Evolutionary conservation across 2,113 vertebrate genomes (phyloP), one percentile per base, ranked within the genome.

Genomic region (Forbesichthys papilliferus): DNA sequence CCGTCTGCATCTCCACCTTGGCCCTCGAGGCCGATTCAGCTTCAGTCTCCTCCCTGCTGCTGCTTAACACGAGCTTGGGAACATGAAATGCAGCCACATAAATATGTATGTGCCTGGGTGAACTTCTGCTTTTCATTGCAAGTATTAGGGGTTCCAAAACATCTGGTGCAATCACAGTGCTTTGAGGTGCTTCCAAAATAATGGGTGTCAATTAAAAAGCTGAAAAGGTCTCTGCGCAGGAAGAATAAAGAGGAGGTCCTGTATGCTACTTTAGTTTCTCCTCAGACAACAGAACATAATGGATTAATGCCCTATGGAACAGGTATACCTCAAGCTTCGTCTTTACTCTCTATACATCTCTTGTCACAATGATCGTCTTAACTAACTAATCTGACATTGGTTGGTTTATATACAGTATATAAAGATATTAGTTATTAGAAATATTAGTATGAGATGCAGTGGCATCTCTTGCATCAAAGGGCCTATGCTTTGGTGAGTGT

Each of bases 41-140:
- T 69, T 95, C 94, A 0, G 93, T 95, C 78, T 95, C 94, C 0
- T 95, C 93, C 69, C 27, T 96, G 93, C 11, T 83, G 78, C 67
- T 86, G 78, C 57, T 83, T 81, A 77, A 86, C 78, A 36, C 73
- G 75, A 34, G 77, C 83, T 72, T 82, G 14, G 8, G 66, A 18
- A 52, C 11, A 14, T 11, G 13, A 52, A 52, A 52, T 12, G 4
- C 4, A 5, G 7, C 36, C 6, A 42, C 6, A 42, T 42, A 42
- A 42, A 42, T 42, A 42, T 42, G 4, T 42, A 42, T 42, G 36
- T 42, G 36, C 36, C 36, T 42, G 5, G 27, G 36, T 42, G 36
- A 42, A 42, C 7, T 42, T 42, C 36, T 42, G 36, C 7, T 42
- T 42, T 42, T 8, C 36, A 5, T 42, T 42, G 36, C 36, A 42